Evolutionary conservation across 2,797 vertebrate genomes (phyloP).

Genomic region (Platyrinchus mystaceus): DNA sequence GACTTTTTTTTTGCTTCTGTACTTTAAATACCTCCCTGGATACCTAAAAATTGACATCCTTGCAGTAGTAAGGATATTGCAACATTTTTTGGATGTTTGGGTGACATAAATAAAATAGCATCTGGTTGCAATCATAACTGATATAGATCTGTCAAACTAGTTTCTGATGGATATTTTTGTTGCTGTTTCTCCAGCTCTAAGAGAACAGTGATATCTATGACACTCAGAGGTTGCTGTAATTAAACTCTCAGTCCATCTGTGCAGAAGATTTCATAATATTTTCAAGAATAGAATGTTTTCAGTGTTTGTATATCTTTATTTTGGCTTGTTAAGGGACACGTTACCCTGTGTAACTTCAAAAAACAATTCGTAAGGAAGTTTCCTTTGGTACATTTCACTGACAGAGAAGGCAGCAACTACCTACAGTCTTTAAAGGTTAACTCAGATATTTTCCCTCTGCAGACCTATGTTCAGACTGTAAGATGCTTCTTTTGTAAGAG

Average conservation of each 20-base stretch:
- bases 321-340: conserved; percentile 41
- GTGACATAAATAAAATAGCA: conserved; percentile 32
- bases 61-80: neutral
- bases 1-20: neutral
- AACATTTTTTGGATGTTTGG: neutral
- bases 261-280: conserved; percentile 60
- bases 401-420: conserved; percentile 1
- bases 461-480: neutral
- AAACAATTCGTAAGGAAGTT: conserved; percentile 1
- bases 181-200: conserved; percentile 46
- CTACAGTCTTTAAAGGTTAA: conserved; percentile 29
- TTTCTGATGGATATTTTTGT: conserved; percentile 54
- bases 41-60: neutral
- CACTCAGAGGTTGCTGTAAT: conserved; percentile 57
- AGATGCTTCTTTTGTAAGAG: neutral
- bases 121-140: conserved; percentile 32
- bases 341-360: conserved; percentile 47
- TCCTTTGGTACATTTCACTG: conserved; percentile 12
- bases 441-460: neutral
- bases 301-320: conserved; percentile 55
- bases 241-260: conserved; percentile 73
- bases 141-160: conserved; percentile 13
- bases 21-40: neutral
- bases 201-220: conserved; percentile 20
- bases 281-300: conserved; percentile 62